phyloP scores from a whole-genome alignment of 2,888 invertebrate genomes.

The Augiades crinisus region DNA sequence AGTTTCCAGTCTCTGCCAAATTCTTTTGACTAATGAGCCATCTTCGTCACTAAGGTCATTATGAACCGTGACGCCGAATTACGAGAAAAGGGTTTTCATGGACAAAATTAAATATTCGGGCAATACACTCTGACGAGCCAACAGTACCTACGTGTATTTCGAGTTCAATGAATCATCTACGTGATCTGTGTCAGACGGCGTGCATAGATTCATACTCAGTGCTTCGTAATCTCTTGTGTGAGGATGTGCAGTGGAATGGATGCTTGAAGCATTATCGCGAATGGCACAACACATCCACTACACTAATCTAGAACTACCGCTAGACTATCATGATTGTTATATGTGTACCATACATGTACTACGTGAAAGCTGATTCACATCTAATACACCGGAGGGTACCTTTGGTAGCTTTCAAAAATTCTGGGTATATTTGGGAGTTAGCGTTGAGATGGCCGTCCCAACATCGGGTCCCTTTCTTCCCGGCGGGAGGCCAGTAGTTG shows the following conservation, averaged over 20 bases:
- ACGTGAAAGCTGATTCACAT: slow-evolving; percentile 39
- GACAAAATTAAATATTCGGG: slow-evolving; percentile 45
- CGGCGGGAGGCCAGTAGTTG: slow-evolving; percentile 59
- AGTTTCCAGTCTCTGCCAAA: slow-evolving; percentile 62
- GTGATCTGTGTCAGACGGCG: slow-evolving; percentile 36
- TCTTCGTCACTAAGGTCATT: slow-evolving; percentile 44
- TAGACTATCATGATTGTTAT: slow-evolving; percentile 16
- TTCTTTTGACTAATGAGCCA: slow-evolving; percentile 58
- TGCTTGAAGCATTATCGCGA: slow-evolving; percentile 11
- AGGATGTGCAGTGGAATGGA: slow-evolving; percentile 11
- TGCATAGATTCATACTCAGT: slow-evolving; percentile 25
- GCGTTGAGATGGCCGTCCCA: slow-evolving; percentile 66
- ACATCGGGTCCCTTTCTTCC: slow-evolving; percentile 45
- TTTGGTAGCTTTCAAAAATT: slow-evolving; percentile 66
- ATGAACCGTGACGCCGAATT: slow-evolving; percentile 37
- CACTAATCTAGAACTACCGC: slow-evolving; percentile 11
- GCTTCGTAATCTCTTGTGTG: slow-evolving; percentile 13
- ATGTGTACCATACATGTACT: slow-evolving; percentile 25
- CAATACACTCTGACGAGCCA: slow-evolving; percentile 48
- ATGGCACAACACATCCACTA: slow-evolving; percentile 26
- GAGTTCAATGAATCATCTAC: slow-evolving; percentile 49
- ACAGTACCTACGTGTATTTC: slow-evolving; percentile 44
- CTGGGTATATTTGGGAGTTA: slow-evolving; percentile 55
- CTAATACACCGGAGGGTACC: slow-evolving; percentile 55
- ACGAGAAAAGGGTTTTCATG: slow-evolving; percentile 34